These are phyloP conservation scores for Acanthornis magna DNA, from an alignment of 2,797 vertebrate genomes.

Conservation along the genomic window DNA sequence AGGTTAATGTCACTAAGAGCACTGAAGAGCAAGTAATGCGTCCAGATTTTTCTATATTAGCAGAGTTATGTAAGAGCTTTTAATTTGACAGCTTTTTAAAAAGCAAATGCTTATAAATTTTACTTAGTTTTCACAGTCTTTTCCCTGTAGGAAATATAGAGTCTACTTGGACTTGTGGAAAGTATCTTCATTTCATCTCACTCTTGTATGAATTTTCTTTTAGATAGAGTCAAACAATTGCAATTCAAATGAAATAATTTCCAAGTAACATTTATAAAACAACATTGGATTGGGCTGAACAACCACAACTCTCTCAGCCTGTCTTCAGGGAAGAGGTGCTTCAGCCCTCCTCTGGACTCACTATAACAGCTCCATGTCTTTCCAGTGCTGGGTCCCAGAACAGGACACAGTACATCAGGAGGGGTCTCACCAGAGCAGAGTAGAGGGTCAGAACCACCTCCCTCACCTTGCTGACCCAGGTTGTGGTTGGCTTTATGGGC, in stretches of 20 bases:
- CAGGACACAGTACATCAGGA: neutral
- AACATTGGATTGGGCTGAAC: neutral
- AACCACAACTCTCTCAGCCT: rapidly evolving
- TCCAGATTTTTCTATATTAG: conserved; percentile 26
- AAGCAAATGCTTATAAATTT: conserved; percentile 49
- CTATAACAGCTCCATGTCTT: neutral
- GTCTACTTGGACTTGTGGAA: neutral
- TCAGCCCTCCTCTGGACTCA: neutral
- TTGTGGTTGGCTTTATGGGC: neutral
- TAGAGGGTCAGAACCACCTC: neutral
- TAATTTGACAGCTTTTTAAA: conserved; percentile 43
- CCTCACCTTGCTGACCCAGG: too few relatives aligned
- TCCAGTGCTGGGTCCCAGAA: neutral
- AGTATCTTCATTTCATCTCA: neutral
- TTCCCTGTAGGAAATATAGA: neutral
- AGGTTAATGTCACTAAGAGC: conserved; percentile 17
- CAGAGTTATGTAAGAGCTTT: conserved; percentile 54
- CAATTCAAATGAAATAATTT: neutral
- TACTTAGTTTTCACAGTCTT: conserved; percentile 25
- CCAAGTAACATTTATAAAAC: neutral
- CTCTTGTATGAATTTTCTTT: neutral
- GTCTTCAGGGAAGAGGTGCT: neutral
- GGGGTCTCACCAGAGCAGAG: neutral
- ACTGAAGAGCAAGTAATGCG: neutral
- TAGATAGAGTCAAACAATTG: neutral